Base-by-base conservation (phyloP, 2,888 invertebrate species). In the Cabera pusaria region DNA sequence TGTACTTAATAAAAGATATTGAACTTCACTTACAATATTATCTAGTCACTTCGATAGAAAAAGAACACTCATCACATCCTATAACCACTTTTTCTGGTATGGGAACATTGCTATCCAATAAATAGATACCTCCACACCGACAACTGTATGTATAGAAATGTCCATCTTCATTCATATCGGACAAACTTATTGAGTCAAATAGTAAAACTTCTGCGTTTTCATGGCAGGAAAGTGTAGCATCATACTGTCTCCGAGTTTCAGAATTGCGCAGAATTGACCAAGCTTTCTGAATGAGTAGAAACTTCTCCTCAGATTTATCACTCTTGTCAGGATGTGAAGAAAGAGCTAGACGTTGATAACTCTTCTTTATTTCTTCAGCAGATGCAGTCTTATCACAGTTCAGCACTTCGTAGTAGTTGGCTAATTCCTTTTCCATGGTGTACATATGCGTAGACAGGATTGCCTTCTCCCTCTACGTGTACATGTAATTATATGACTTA, bases 21-120 rank as follows among this genome's bases (percentile, higher is more conserved):
- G 12, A 11, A 11, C n/a, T 1, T 12, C 5, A n/a, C 23, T 8
- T 1, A 4, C 10, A 10, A 46, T 49, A 42, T 55, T 72, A 66
- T 49, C 67, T 59, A 53, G 87, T 86, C 26, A 93, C 78, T 57
- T 90, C 73, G 63, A 95, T 91, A 57, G 91, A 90, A 72, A 95
- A 92, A 28, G 95, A 94, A 78, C 95, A 95, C 74, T 94, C 93
- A 65, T 91, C 91, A 81, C 95, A 95, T 52, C 90, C 91, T 53
- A 93, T 86, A 53, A 91, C 68, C 63, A 90, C 80, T 32, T 52
- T 56, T 22, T 55, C 36, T 4, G 51, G 39, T 9, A 52, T 32
- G 14, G 36, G 44, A 18, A 68, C 67, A 56, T 26, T 54, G 8
- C 18, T 36, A 24, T 84, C 59, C 14, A 93, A 73, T 16, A 75